These are phyloP conservation scores for Deladenus siricidicola DNA, from an alignment of 2,888 invertebrate species.

Conservation along the genomic window DNA sequence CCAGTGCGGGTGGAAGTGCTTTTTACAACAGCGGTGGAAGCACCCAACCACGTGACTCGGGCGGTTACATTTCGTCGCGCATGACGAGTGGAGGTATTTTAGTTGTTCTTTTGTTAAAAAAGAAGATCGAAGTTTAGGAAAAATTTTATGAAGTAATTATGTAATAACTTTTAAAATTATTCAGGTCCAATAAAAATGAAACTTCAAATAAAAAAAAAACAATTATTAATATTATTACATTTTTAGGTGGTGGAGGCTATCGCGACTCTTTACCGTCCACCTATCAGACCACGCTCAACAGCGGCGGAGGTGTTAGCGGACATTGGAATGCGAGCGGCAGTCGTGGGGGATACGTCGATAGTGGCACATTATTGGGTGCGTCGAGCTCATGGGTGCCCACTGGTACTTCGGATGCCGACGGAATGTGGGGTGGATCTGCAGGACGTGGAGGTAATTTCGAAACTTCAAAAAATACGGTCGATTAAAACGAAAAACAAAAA, in stretches of 20 bases:
- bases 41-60: too few relatives aligned
- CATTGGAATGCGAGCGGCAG: not conserved
- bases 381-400: not conserved
- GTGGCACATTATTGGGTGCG: not conserved
- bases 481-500: too few relatives aligned
- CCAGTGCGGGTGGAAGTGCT: not conserved
- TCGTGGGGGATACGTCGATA: not conserved
- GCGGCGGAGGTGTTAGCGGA: not conserved
- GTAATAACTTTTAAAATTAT: too few relatives aligned
- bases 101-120: too few relatives aligned
- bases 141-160: too few relatives aligned
- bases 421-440: not conserved
- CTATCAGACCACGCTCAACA: slow-evolving; percentile 8
- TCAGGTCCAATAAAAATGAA: too few relatives aligned
- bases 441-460: not conserved
- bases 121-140: too few relatives aligned
- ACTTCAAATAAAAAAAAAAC: too few relatives aligned
- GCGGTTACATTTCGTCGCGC: too few relatives aligned
- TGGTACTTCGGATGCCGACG: not conserved
- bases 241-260: not conserved
- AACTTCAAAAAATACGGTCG: too few relatives aligned
- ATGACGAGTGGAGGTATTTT: too few relatives aligned
- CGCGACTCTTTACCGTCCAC: slow-evolving; percentile 3
- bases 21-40: not conserved
- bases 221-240: too few relatives aligned